Evolutionary conservation across 2,113 vertebrate species (phyloP).

Genomic region (Microcebus jonahi): DNA sequence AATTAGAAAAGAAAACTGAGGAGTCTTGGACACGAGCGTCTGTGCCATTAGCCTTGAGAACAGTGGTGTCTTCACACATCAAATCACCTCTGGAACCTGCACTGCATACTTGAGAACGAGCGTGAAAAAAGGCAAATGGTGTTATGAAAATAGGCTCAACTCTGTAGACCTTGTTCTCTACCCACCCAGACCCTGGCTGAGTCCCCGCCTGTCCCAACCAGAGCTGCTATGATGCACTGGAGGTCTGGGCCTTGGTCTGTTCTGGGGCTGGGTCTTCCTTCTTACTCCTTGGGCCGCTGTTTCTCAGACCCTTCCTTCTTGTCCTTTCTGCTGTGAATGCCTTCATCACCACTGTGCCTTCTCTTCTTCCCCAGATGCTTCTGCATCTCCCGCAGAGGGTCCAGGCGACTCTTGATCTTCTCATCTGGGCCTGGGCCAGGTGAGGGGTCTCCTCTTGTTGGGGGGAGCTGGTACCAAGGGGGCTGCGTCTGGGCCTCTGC

Average conservation of each 20-base stretch:
- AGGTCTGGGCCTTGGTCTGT: neutral
- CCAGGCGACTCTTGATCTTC: conserved; percentile 79
- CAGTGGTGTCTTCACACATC: neutral
- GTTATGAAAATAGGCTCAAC: neutral
- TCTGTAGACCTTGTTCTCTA: no score
- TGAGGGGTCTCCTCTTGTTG: conserved; percentile 42
- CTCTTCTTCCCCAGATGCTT: conserved; percentile 84
- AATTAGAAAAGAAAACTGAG: neutral
- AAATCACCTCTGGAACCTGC: neutral
- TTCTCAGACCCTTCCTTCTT: conserved; percentile 74
- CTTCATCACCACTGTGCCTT: neutral
- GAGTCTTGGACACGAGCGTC: neutral
- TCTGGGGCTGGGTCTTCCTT: neutral
- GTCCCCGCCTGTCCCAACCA: neutral
- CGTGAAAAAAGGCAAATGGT: neutral
- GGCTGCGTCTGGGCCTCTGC: conserved; percentile 88
- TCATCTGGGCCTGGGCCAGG: conserved; percentile 65
- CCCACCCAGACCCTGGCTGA: neutral
- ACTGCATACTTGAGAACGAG: accelerated
- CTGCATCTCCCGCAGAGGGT: conserved; percentile 85
- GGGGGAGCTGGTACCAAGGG: conserved; percentile 92
- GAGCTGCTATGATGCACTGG: neutral
- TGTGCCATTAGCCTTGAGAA: neutral
- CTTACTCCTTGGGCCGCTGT: conserved; percentile 58
- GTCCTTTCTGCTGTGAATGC: neutral